These are phyloP conservation scores for Menidia beryllina DNA, from an alignment of 2,113 vertebrate genomes.

Conservation along the genomic window DNA sequence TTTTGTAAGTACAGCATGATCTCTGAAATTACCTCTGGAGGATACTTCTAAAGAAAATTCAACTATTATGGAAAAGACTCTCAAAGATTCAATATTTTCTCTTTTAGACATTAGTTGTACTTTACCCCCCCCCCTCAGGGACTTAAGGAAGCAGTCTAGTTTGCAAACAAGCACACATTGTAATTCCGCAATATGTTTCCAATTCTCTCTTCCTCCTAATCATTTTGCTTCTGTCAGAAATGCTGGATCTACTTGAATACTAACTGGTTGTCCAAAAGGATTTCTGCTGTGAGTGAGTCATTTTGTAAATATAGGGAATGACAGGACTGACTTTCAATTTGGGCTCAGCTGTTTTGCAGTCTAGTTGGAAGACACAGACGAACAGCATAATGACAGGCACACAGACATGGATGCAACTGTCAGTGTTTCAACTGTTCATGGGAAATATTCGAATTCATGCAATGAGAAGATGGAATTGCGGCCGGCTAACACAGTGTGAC, in stretches of 20 bases:
- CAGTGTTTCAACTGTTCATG: constrained; percentile 42
- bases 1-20: constrained; percentile 46
- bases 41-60: constrained; percentile 40
- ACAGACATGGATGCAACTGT: constrained; percentile 55
- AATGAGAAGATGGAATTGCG: constrained; percentile 50
- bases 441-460: constrained; percentile 54
- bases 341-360: constrained; percentile 78
- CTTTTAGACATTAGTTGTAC: constrained; percentile 23
- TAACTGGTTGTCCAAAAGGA: constrained; percentile 70
- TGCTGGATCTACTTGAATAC: constrained; percentile 62
- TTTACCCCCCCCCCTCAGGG: constrained; percentile 25
- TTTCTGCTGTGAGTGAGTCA: constrained; percentile 69
- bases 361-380: constrained; percentile 63
- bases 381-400: constrained; percentile 41
- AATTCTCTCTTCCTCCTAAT: constrained; percentile 49
- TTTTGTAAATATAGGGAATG: constrained; percentile 73
- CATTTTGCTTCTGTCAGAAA: constrained; percentile 63
- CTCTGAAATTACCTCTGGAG: constrained; percentile 40
- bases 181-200: constrained; percentile 25
- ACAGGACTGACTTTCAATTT: constrained; percentile 75
- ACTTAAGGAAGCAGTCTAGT: neutral
- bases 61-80: constrained; percentile 27
- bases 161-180: constrained; percentile 1
- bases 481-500: constrained; percentile 53
- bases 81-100: constrained; percentile 14